Base-by-base conservation (phyloP, 2,113 vertebrate species). In the Cheirogaleus medius region DNA sequence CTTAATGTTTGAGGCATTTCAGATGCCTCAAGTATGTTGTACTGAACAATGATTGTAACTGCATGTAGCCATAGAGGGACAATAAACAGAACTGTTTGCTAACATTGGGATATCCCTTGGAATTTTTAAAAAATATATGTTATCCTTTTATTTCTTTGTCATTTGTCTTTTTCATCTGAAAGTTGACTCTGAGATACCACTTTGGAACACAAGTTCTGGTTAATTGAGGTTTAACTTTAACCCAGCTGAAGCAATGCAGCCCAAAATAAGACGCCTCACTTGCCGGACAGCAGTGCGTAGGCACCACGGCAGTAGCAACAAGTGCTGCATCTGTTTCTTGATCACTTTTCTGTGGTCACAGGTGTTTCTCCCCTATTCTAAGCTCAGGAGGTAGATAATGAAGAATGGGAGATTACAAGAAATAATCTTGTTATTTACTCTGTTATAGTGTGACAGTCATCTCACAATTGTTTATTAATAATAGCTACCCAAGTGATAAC, bases 111-210 rank as follows among this genome's bases (percentile, higher is more conserved):
- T 73, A 63, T 58, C 66, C 88, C 84, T 89, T 95, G 96, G 64
- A 94, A 74, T 92, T 95, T 86, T 63, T 11, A 12, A 54, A 87
- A 87, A 97, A 97, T 78, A n/a, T 7, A 32, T 73, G 17, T 54
- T 89, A 81, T 54, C 85, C 49, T 96, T 37, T 92, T 82, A 44
- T 87, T 58, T 56, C 20, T 68, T 69, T 47, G 56, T 96, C 71
- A 73, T 58, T 80, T 88, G 76, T 49, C 64, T 66, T 91, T 66
- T 97, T 95, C 39, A 74, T 66, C 56, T 68, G 64, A 66, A 94
- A 82, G 34, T 54, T 84, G 32, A 90, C 52, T 44, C 9, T 42
- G 10, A 74, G 39, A 47, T 21, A 29, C 25, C n/a, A n/a, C 60
- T 84, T 68, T 90, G 76, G 80, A 91, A 82, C 52, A 81, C 71